Conservation (phyloP, 2,113 vertebrate species). For the Reinhardtius hippoglossoides region DNA sequence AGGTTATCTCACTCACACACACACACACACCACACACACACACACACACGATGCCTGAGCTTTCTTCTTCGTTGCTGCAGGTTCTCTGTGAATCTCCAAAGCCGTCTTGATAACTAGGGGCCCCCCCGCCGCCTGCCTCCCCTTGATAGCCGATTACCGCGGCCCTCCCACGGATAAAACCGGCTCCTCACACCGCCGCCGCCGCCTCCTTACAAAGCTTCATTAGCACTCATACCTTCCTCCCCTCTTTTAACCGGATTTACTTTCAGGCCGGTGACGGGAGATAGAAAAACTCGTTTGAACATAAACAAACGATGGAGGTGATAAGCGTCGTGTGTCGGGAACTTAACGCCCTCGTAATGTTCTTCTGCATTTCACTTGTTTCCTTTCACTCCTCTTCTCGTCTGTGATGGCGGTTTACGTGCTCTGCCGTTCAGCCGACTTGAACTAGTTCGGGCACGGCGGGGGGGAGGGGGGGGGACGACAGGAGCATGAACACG, state of each 20-base stretch:
- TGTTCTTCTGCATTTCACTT: background rate
- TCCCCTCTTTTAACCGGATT: conserved; percentile 23
- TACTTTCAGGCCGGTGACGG: conserved; percentile 21
- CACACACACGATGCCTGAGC: background rate
- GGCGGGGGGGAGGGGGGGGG: conserved; percentile 38
- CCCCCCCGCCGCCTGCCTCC: conserved; percentile 35
- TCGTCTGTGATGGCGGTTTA: conserved; percentile 22
- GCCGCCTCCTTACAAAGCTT: conserved; percentile 33
- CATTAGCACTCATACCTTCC: conserved; percentile 11
- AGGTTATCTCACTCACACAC: conserved; percentile 27
- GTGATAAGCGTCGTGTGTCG: background rate
- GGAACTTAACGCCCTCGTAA: too few relatives aligned
- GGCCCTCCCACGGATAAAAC: conserved; percentile 52
- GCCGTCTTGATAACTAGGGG: conserved; percentile 55
- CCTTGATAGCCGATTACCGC: conserved; percentile 46
- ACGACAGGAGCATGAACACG: background rate
- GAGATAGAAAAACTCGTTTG: background rate
- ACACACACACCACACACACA: conserved; percentile 1
- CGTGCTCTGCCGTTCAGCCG: background rate
- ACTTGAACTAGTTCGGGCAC: conserved; percentile 39
- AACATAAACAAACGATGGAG: conserved; percentile 20
- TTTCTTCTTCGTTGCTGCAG: conserved; percentile 21
- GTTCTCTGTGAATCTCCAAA: conserved; percentile 50
- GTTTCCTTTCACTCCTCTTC: background rate
- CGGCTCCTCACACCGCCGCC: conserved; percentile 37